Evolutionary conservation across 2,113 vertebrate species (phyloP).

Genomic region (Poicephalus gulielmi): DNA sequence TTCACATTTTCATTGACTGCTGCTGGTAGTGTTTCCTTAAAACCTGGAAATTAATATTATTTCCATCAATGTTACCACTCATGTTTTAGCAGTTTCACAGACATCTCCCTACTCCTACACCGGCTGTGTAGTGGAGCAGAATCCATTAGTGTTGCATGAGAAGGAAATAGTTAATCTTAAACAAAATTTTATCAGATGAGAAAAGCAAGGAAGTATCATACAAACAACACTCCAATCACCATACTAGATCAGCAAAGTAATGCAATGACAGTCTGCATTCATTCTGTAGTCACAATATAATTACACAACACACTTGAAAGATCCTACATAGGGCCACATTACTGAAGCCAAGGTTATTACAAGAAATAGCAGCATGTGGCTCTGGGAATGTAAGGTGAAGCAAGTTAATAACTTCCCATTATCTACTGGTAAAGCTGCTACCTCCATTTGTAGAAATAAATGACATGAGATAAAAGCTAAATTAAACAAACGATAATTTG

Average conservation of each 20-base stretch:
- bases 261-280: neutral
- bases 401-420: conserved; percentile 62
- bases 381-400: conserved; percentile 49
- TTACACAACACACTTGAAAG: neutral
- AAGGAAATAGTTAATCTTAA: neutral
- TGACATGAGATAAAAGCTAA: neutral
- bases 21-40: neutral
- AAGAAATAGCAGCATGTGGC: conserved; percentile 32
- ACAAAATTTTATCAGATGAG: neutral
- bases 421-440: conserved; percentile 34
- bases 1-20: neutral
- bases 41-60: neutral
- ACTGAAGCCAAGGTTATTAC: conserved; percentile 29
- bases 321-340: neutral
- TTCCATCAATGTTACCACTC: neutral
- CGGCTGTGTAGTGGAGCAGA: neutral
- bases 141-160: neutral
- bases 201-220: neutral
- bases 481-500: conserved; percentile 37
- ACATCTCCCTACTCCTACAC: neutral
- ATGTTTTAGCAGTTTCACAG: neutral
- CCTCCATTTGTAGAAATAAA: neutral
- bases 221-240: neutral
- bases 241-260: neutral
- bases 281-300: neutral